Percentiles rank a stretch among this genome's conserved stretches.
Conservation (phyloP, 2,888 invertebrate genomes). For the Orthosia incerta region DNA sequence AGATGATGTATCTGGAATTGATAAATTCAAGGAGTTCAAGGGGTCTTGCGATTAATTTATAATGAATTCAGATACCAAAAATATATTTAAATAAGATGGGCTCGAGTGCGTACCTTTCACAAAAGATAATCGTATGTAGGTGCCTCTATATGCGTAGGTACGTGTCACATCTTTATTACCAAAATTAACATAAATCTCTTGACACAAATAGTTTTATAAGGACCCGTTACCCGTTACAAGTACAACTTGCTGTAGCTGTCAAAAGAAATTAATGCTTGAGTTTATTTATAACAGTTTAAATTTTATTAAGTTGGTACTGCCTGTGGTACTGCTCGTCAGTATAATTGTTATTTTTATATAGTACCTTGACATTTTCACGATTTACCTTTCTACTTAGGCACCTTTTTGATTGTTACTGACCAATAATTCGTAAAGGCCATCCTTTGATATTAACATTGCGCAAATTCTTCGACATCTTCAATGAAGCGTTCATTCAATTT, state of each 20-base stretch:
- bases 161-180: constrained; percentile 26
- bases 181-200: constrained; percentile 21
- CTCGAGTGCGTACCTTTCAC: neutral
- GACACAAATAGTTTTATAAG: constrained; percentile 12
- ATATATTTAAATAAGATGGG: neutral
- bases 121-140: neutral
- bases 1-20: neutral
- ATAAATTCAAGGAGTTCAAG: constrained; percentile 1
- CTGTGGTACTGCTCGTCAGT: neutral
- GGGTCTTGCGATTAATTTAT: neutral
- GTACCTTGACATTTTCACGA: constrained; percentile 35
- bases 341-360: constrained; percentile 11
- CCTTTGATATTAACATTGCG: constrained; percentile 24
- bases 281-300: constrained; percentile 17
- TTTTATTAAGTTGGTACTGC: neutral
- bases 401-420: constrained; percentile 7
- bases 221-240: neutral
- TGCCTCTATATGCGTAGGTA: neutral
- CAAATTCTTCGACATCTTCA: constrained; percentile 37
- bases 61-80: neutral
- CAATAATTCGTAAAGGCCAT: constrained; percentile 32
- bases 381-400: neutral
- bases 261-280: neutral
- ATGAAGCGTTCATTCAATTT: constrained; percentile 38
- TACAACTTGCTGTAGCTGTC: neutral